Evolutionary conservation across 2,797 vertebrate genomes (phyloP).

Genomic region (Nothura maculosa): DNA sequence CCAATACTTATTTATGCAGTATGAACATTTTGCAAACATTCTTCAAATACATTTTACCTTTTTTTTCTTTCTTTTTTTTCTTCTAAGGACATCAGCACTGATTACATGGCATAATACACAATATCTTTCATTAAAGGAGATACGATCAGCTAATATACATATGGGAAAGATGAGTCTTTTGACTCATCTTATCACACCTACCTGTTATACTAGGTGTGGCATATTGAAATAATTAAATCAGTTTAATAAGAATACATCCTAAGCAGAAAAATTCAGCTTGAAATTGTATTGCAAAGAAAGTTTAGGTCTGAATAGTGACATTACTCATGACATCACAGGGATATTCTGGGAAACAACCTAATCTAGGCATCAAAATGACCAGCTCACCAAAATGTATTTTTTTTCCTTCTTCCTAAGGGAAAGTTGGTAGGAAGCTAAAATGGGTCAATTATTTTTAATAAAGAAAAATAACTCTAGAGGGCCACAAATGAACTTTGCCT

Average conservation of each 20-base stretch:
- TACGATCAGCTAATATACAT: background rate
- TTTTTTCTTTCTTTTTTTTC: background rate
- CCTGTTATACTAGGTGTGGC: background rate
- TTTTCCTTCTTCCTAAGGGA: background rate
- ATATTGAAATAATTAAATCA: background rate
- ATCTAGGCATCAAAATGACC: background rate
- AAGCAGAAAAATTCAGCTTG: background rate
- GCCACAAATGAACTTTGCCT: conserved; percentile 17
- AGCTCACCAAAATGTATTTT: background rate
- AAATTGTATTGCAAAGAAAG: background rate
- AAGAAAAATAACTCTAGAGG: background rate
- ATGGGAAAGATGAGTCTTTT: background rate
- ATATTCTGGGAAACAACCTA: background rate
- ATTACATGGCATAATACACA: background rate
- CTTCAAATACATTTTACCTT: background rate
- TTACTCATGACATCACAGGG: background rate
- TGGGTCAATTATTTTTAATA: conserved; percentile 23
- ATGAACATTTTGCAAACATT: background rate
- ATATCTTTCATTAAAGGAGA: background rate
- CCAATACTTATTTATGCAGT: background rate
- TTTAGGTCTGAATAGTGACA: background rate
- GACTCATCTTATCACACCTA: background rate
- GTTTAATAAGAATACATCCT: accelerated
- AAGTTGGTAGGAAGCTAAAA: conserved; percentile 19
- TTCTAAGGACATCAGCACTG: background rate